A percentile compares a stretch with the other conserved stretches of the same genome.
Conservation (phyloP, 2,113 vertebrate genomes). For the Pycnonotus jocosus region DNA sequence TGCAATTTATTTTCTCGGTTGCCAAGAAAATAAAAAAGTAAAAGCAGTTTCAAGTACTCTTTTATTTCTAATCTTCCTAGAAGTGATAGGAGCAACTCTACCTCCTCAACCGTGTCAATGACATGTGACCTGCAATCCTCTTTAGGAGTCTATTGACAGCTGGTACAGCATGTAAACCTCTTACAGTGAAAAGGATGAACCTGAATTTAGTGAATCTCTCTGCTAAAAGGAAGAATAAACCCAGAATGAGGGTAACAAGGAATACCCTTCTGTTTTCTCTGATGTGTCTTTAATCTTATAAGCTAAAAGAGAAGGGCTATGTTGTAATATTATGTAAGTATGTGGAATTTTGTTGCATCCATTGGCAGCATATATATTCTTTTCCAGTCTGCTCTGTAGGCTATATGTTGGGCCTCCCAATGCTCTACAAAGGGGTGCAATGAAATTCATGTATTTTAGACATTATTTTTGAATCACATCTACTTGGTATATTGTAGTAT, state of each 20-base stretch:
- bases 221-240: background rate
- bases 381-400: background rate
- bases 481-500: background rate
- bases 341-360: background rate
- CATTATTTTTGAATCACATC: background rate
- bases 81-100: background rate
- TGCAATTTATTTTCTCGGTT: background rate
- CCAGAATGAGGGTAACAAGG: background rate
- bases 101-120: background rate
- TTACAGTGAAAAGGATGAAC: constrained; percentile 14
- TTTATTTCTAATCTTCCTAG: background rate
- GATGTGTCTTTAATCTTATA: background rate
- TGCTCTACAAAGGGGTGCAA: background rate
- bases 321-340: background rate
- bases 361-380: background rate
- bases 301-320: background rate
- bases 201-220: constrained; percentile 21
- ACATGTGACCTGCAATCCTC: constrained; percentile 33
- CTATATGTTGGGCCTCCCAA: background rate
- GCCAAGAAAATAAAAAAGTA: background rate
- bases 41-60: background rate
- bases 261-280: background rate
- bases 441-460: background rate
- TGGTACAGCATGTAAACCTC: constrained; percentile 49
- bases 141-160: constrained; percentile 31